Conservation (phyloP, 64 coral and sea anemone species). For the Montipora efflorescens region DNA sequence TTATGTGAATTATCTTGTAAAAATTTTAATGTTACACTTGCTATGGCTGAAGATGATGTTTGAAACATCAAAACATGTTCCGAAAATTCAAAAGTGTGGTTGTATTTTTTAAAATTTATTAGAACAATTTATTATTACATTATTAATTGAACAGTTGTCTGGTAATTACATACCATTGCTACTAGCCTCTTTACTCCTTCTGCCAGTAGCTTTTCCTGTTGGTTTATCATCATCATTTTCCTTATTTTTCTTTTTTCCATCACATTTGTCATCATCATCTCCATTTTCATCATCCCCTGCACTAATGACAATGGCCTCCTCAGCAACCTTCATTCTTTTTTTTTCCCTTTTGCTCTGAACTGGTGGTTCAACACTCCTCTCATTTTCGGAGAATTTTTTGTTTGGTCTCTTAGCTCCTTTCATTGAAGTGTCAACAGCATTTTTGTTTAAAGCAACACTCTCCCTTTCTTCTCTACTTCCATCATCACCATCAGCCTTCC, state of each 20-base stretch:
- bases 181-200: neutral
- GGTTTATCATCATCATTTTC: slow-evolving; percentile 1
- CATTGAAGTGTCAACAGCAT: neutral
- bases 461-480: neutral
- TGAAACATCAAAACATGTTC: no score
- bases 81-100: no score
- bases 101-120: no score
- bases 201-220: neutral
- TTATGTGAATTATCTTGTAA: no score
- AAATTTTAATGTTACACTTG: no score
- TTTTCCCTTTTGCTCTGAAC: neutral
- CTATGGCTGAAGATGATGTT: no score
- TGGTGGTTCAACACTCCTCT: neutral
- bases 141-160: neutral
- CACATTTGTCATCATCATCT: neutral
- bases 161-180: neutral
- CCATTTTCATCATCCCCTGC: neutral
- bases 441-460: neutral
- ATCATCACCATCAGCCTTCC: neutral
- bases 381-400: neutral
- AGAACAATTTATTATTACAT: no score
- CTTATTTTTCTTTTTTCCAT: neutral
- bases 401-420: slow-evolving; percentile 14
- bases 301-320: neutral
- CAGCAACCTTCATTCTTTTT: neutral